These are phyloP conservation scores for Lysandra coridon DNA, from an alignment of 2,888 invertebrate species.

Conservation along the genomic window DNA sequence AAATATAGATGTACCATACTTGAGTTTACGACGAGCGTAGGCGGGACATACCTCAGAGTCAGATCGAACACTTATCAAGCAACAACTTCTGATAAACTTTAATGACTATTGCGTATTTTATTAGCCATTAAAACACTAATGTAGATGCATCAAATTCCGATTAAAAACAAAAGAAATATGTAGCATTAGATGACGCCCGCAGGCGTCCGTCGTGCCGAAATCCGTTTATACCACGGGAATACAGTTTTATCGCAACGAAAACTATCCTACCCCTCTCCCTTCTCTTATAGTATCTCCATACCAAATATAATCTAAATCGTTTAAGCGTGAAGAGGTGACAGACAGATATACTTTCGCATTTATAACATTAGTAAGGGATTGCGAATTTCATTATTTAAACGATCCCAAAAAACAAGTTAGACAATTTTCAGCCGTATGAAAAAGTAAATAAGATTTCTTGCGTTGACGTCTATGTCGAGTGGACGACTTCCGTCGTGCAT, in stretches of 20 bases:
- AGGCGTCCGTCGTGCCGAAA: too few relatives aligned
- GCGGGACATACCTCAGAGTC: not conserved
- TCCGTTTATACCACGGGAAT: too few relatives aligned
- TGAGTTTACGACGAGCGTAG: not conserved
- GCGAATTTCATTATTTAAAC: not conserved
- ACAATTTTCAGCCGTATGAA: constrained; percentile 3
- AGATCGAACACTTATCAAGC: not conserved
- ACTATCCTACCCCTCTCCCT: too few relatives aligned
- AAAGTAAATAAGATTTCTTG: constrained; percentile 20
- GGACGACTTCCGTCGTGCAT: constrained; percentile 17
- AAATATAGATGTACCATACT: constrained; percentile 14
- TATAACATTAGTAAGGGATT: not conserved
- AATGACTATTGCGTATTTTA: not conserved
- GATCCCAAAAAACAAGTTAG: not conserved
- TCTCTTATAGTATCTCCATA: too few relatives aligned
- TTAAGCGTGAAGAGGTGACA: too few relatives aligned
- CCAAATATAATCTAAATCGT: too few relatives aligned
- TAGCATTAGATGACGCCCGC: too few relatives aligned
- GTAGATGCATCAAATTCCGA: not conserved
- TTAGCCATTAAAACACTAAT: not conserved
- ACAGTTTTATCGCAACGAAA: too few relatives aligned
- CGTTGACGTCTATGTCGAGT: constrained; percentile 16
- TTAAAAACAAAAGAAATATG: not conserved
- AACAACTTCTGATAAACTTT: not conserved
- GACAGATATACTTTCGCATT: not conserved